Conservation (phyloP, 1,140 invertebrate genomes). For the Mycetomoellerius zeteki region DNA sequence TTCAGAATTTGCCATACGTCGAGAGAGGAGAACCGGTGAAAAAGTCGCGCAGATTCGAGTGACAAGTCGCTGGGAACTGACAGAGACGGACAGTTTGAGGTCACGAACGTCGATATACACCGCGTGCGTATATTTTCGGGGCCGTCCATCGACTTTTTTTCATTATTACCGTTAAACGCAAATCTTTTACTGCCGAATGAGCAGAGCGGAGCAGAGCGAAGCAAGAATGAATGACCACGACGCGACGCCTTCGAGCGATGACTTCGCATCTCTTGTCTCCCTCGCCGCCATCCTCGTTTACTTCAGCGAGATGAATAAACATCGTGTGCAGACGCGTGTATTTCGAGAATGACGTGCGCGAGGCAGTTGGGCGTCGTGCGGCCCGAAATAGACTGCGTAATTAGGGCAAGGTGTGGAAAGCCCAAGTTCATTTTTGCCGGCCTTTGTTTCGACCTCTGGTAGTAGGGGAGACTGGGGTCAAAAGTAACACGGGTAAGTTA, state of each 20-base stretch:
- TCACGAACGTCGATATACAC: conserved; percentile 77
- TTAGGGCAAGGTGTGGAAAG: conserved; percentile 65
- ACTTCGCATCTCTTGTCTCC: conserved; percentile 6
- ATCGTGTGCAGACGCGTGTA: conserved; percentile 56
- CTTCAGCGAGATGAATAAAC: conserved; percentile 36
- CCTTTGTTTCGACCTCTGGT: conserved; percentile 6
- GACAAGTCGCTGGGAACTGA: conserved; percentile 3
- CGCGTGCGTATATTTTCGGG: conserved; percentile 69
- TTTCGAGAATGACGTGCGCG: conserved; percentile 60
- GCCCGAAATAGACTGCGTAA: conserved; percentile 72
- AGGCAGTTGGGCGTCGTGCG: conserved; percentile 21
- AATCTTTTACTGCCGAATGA: conserved; percentile 6
- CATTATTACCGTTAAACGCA: conserved; percentile 67
- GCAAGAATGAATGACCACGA: conserved; percentile 28
- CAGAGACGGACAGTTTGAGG: conserved; percentile 79
- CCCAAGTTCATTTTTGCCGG: neutral
- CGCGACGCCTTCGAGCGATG: conserved; percentile 32
- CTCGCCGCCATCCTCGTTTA: neutral
- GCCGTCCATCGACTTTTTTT: conserved; percentile 34
- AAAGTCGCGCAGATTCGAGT: conserved; percentile 22
- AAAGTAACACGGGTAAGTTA: no score
- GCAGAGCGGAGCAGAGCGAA: neutral
- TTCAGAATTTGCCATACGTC: conserved; percentile 10
- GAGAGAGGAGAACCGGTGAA: conserved; percentile 10
- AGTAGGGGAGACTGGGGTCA: no score